A percentile compares a stretch with the other conserved stretches of the same genome.
Evolutionary conservation across 2,888 invertebrate genomes (phyloP).

Genomic region (Conistra vaccinii): DNA sequence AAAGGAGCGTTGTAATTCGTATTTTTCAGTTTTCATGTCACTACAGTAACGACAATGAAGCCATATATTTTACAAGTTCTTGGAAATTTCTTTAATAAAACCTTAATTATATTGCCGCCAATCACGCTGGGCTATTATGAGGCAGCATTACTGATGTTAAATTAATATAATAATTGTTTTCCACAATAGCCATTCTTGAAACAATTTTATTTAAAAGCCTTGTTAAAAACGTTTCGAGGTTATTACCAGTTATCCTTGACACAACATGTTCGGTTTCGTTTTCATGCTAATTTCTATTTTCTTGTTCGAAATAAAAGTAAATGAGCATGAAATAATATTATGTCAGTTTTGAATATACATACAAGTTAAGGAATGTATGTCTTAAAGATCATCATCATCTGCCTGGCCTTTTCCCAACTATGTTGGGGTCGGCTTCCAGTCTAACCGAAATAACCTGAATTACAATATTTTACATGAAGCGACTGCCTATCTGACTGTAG

Average conservation of each 20-base stretch:
- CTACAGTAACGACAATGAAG: background rate
- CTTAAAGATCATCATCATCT: no score
- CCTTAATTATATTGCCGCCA: background rate
- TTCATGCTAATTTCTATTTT: conserved; percentile 47
- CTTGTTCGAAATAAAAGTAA: conserved; percentile 18
- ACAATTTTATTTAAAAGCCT: conserved; percentile 40
- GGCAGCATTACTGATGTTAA: conserved; percentile 3
- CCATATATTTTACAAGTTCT: background rate
- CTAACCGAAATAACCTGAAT: no score
- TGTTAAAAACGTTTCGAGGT: conserved; percentile 48
- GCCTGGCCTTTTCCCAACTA: no score
- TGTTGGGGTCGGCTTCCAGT: no score
- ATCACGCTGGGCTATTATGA: conserved; percentile 11
- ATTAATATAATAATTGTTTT: conserved; percentile 9
- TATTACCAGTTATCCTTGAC: conserved; percentile 56
- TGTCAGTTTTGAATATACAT: conserved; percentile 5
- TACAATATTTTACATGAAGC: no score
- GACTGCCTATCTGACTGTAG: no score
- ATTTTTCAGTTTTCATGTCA: background rate
- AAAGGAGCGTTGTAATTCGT: background rate
- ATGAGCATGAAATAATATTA: conserved; percentile 3
- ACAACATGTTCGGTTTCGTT: conserved; percentile 41
- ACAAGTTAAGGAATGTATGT: background rate
- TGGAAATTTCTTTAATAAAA: conserved; percentile 11
- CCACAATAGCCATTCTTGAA: conserved; percentile 12